Base-by-base conservation (phyloP, 2,797 vertebrate species). In the Caiman crocodilus region DNA sequence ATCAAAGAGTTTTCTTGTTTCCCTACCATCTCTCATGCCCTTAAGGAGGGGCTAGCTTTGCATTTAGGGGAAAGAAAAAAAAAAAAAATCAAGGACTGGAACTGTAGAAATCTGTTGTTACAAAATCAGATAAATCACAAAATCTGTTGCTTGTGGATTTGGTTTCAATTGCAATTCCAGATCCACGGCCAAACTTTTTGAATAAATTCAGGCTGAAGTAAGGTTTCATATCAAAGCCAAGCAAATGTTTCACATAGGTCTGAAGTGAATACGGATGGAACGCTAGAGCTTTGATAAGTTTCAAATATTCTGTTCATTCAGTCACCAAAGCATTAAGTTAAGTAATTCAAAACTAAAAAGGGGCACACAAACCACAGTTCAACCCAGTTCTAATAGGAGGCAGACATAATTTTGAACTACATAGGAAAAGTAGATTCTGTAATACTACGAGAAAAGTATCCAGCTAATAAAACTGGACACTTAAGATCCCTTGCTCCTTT, bases 261-360 rank as follows among this genome's bases (percentile, higher is more conserved):
- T 73, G 13, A 26, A 15, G 23, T 26, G 32, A 73, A 73, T 73
- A 14, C 16, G 69, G 23, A 5, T 26, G 42, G 9, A 50, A 50
- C 42, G 11, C 42, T 50, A 50, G 42, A 50, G 42, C 42, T 50
- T 50, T 50, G 42, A 50, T 50, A 10, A 50, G 7, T 50, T 50
- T 50, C 42, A 64, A 65, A n/a, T 8, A 7, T 1, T 2, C 0
- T 3, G 1, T 64, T 83, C 3, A 64, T 88, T 75, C 2, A 16
- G 23, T 11, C 13, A 69, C 6, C 6, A 26, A 59, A 74, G n/a
- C 6, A 1, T 61, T 76, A 90, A 59, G 8, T 35, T 8, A 8
- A 7, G 12, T 18, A 6, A 75, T 50, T 59, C 14, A 69, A 63
- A 71, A 89, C 28, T 16, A 26, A 60, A 76, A 81, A 32, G 12